These are phyloP conservation scores for Chamaea fasciata DNA, from an alignment of 2,113 vertebrate genomes.

Conservation along the genomic window DNA sequence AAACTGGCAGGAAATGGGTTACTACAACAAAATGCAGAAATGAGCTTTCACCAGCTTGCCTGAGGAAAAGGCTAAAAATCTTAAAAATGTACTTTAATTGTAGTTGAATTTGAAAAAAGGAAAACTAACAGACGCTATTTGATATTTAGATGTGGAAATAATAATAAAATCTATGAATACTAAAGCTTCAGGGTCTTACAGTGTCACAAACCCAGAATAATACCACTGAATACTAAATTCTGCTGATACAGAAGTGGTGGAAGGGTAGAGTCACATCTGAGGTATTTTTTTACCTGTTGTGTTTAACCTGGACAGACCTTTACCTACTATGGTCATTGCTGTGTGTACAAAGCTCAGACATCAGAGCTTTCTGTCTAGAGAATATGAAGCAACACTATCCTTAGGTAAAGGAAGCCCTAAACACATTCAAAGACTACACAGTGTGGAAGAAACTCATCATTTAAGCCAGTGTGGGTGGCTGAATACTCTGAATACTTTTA, in stretches of 20 bases:
- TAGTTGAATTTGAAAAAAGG: neutral
- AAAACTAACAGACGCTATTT: neutral
- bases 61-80: neutral
- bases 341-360: neutral
- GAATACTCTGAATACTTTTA: slow-evolving; percentile 11
- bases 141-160: neutral
- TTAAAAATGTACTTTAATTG: neutral
- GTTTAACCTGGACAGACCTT: neutral
- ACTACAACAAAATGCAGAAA: neutral
- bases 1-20: neutral
- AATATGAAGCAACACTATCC: neutral
- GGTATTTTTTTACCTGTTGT: neutral
- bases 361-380: neutral
- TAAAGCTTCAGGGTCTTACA: neutral
- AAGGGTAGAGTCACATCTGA: neutral
- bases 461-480: neutral
- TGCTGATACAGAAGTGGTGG: neutral
- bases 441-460: neutral
- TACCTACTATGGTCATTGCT: neutral
- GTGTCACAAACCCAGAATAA: neutral
- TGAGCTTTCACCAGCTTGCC: neutral
- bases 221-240: neutral
- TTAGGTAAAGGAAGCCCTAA: neutral
- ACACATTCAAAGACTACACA: neutral
- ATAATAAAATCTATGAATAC: neutral